Evolutionary conservation across 2,797 vertebrate species (phyloP).

Genomic region (Malurus leucopterus): DNA sequence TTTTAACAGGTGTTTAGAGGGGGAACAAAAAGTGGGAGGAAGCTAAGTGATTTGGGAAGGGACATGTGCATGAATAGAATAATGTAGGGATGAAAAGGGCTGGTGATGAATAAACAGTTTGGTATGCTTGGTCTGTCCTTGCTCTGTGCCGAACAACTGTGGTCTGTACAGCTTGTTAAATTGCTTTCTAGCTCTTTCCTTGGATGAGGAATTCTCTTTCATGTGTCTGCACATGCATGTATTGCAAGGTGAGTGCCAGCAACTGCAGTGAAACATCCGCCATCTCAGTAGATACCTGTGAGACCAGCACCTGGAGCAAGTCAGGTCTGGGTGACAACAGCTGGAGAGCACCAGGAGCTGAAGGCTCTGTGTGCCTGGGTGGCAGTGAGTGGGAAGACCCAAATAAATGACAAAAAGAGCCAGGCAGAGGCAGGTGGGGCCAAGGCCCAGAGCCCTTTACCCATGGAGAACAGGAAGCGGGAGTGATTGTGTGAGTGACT

Average conservation of each 20-base stretch:
- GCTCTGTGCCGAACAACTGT: neutral
- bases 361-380: neutral
- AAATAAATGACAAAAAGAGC: neutral
- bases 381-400: rapidly evolving
- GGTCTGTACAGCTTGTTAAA: neutral
- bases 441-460: neutral
- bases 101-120: neutral
- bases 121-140: rapidly evolving
- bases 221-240: rapidly evolving
- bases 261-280: too few relatives aligned
- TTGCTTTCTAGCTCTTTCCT: neutral
- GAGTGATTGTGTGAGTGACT: neutral
- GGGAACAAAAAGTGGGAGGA: neutral
- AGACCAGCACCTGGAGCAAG: rapidly evolving
- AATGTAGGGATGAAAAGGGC: neutral
- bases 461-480: rapidly evolving
- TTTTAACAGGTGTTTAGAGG: neutral
- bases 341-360: neutral
- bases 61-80: rapidly evolving
- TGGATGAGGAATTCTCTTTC: neutral
- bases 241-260: neutral
- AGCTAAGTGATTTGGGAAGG: neutral
- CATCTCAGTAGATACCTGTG: neutral
- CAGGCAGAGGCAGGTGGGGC: neutral
- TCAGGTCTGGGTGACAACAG: neutral